Percentiles rank a stretch among this genome's conserved stretches.
Conservation (phyloP, 2,888 invertebrate genomes). For the Cosmia pyralina region DNA sequence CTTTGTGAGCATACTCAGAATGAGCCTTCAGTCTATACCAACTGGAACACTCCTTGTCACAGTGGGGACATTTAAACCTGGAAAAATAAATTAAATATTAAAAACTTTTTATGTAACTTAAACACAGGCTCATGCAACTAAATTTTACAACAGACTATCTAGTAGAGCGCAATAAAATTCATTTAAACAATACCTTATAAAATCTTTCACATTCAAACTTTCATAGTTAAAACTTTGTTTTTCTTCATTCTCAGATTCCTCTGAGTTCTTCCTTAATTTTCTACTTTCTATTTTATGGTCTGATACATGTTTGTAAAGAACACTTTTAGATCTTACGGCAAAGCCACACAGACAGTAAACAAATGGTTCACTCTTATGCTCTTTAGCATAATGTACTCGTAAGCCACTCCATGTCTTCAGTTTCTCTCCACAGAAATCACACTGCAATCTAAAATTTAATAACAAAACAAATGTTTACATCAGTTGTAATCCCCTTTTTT, state of each 20-base stretch:
- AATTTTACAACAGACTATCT: not conserved
- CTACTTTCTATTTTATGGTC: conserved; percentile 81
- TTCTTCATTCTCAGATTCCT: conserved; percentile 70
- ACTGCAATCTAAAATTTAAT: conserved; percentile 75
- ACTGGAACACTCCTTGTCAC: conserved; percentile 82
- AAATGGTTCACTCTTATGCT: conserved; percentile 79
- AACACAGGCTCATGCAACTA: not conserved
- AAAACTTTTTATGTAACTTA: not conserved
- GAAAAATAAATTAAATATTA: conserved; percentile 37
- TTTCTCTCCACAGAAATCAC: conserved; percentile 78
- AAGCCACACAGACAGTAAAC: conserved; percentile 83
- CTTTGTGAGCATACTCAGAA: conserved; percentile 78
- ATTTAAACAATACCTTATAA: conserved; percentile 76
- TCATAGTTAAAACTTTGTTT: conserved; percentile 75
- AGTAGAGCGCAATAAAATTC: not conserved
- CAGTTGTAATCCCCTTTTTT: not conserved
- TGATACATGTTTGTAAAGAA: conserved; percentile 84
- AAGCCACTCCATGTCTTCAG: conserved; percentile 80
- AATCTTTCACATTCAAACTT: conserved; percentile 81
- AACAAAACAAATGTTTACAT: not conserved
- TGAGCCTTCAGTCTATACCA: conserved; percentile 87
- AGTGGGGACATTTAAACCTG: conserved; percentile 85
- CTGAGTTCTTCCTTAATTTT: conserved; percentile 71
- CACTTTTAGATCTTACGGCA: conserved; percentile 81
- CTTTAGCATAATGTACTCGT: conserved; percentile 75